These are phyloP conservation scores for Trimorus sp. DNA, from an alignment of 2,888 invertebrate species.

Conservation along the genomic window DNA sequence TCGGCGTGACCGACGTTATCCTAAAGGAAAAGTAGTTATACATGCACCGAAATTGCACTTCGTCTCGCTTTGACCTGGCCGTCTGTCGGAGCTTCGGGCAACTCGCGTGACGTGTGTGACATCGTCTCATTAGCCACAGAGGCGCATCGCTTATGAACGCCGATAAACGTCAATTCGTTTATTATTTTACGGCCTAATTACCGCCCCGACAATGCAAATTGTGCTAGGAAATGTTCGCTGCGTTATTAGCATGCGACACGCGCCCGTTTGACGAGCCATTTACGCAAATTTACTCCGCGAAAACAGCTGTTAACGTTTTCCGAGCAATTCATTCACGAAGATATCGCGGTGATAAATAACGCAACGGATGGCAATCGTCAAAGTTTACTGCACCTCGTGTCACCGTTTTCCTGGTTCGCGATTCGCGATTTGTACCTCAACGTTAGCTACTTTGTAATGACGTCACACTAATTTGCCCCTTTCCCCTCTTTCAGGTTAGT, in stretches of 20 bases:
- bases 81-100: conserved; percentile 38
- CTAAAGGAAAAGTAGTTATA: conserved; percentile 25
- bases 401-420: too few relatives aligned
- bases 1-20: conserved; percentile 1
- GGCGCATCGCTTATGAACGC: conserved; percentile 32
- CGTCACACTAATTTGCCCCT: too few relatives aligned
- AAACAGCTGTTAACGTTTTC: too few relatives aligned
- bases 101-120: conserved; percentile 48
- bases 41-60: conserved; percentile 28
- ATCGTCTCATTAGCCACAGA: conserved; percentile 56
- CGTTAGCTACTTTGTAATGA: too few relatives aligned
- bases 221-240: conserved; percentile 25
- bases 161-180: conserved; percentile 40
- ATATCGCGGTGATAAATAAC: too few relatives aligned
- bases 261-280: conserved; percentile 5
- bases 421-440: too few relatives aligned
- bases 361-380: too few relatives aligned
- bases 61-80: conserved; percentile 35
- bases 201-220: conserved; percentile 17
- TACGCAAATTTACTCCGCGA: neutral
- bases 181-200: conserved; percentile 41
- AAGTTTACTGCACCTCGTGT: too few relatives aligned
- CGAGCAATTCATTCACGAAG: too few relatives aligned
- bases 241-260: conserved; percentile 17
- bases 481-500: too few relatives aligned